Base-by-base conservation (phyloP, 23 tunicate species). In the Clavelina lepadiformis region DNA sequence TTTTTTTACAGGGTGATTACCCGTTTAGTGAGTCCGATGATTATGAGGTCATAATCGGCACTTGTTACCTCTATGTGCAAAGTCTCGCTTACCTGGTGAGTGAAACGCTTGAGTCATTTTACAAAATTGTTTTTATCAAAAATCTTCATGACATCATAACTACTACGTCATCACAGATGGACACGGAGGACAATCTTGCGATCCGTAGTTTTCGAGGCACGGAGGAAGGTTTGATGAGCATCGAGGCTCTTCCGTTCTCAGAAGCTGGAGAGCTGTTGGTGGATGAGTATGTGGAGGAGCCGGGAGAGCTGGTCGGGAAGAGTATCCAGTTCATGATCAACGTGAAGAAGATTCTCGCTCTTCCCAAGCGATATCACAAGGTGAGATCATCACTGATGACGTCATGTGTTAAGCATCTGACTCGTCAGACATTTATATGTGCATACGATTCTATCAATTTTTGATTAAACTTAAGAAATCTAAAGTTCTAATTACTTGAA, bases 31-130 rank as follows among this genome's bases (percentile, higher is more conserved):
- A 60, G 18, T 38, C 26, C 1, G 82, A 73, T n/a, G 68, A 72
- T 19, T n/a, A 50, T 19, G 72, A 52, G 8, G 51, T 65, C 22
- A 38, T 79, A 35, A 74, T 88, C 36, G 96, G 96, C 27, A 63
- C 73, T 0, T 52, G 77, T 68, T 73, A 35, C 68, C 52, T 88
- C 35, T 89, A 81, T 44, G 57, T 89, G 8, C 83, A 81, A 63
- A 70, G 83, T 28, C 64, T 89, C 19, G 80, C 76, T 2, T 89
- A 68, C 52, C 47, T 76, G 70, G 97, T 81, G 38, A 67, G 79
- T 77, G 13, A 20, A 28, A 27, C 36, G 18, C n/a, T 11, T 18
- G 5, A 5, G 11, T 7, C 29, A n/a, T 26, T 51, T 23, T 26
- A 19, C 6, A 15, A 27, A 24, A 19, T 65, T 0, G 23, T 0